Conservation (phyloP, 2,113 vertebrate genomes). For the Setophaga petechia region DNA sequence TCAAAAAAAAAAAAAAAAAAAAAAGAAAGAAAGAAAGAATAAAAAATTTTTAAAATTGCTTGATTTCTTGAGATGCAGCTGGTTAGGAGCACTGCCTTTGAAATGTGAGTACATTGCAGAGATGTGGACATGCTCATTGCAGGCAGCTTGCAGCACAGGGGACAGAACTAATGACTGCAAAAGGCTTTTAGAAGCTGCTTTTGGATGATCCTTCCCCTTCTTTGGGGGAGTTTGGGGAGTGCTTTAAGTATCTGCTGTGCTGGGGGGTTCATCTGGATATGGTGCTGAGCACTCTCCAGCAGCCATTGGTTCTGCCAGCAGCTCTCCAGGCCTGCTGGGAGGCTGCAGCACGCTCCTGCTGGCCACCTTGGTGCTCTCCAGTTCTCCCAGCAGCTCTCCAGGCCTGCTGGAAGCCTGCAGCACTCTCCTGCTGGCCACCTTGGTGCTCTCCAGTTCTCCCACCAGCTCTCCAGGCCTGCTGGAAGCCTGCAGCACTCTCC, state of each 20-base stretch:
- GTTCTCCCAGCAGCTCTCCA: background rate
- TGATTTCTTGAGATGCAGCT: conserved; percentile 78
- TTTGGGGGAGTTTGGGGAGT: background rate
- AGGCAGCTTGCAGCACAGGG: conserved; percentile 66
- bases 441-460: background rate
- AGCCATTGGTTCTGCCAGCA: background rate
- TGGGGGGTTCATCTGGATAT: background rate
- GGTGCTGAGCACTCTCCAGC: background rate
- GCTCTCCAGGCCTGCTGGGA: background rate
- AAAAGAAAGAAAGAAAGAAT: background rate
- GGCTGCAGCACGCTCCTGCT: background rate
- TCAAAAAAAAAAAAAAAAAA: background rate
- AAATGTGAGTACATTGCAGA: conserved; percentile 78
- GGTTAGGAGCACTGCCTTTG: conserved; percentile 82
- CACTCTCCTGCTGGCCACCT: background rate
- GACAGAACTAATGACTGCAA: conserved; percentile 73
- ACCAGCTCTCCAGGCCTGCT: background rate
- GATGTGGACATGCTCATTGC: conserved; percentile 73
- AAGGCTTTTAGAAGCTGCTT: background rate
- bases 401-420: background rate
- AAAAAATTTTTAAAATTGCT: background rate
- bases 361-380: background rate
- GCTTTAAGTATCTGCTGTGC: conserved; percentile 11
- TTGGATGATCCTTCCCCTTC: background rate
- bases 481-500: background rate